Conservation (phyloP, 37 sponge, comb jelly and placozoan genomes). For the Bolinopsis microptera region DNA sequence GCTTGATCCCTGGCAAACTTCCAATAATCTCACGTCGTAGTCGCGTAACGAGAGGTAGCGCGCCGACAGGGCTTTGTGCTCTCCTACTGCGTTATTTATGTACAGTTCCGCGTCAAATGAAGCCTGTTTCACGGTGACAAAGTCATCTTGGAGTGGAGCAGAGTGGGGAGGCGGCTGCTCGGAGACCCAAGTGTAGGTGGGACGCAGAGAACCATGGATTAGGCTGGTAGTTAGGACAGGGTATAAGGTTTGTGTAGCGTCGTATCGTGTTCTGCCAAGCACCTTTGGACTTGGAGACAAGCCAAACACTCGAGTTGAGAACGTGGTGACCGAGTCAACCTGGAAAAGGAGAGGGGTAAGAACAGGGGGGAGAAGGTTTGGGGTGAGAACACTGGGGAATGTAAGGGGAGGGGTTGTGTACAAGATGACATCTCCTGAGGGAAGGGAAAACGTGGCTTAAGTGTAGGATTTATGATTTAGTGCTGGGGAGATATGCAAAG, state of each 20-base stretch:
- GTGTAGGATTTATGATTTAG: no score
- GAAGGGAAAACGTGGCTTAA: no score
- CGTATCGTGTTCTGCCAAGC: neutral
- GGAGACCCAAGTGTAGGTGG: slow-evolving; percentile 1
- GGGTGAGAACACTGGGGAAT: no score
- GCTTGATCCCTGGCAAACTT: neutral
- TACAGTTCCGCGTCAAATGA: slow-evolving; percentile 63
- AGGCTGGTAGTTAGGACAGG: neutral
- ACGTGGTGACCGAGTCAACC: slow-evolving; percentile 41
- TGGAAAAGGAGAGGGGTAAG: no score
- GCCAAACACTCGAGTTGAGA: slow-evolving; percentile 40
- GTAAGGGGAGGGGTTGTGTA: no score
- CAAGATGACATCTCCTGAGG: no score
- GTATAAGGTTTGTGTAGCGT: slow-evolving; percentile 46
- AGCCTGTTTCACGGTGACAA: slow-evolving; percentile 42
- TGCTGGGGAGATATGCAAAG: no score
- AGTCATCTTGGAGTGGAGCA: neutral
- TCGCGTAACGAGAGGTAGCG: slow-evolving; percentile 25
- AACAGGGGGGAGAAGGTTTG: no score
- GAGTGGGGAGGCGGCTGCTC: neutral
- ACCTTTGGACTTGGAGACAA: neutral
- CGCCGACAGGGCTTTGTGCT: neutral
- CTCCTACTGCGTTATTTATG: neutral
- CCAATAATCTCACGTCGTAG: slow-evolving; percentile 49
- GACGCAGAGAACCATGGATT: slow-evolving; percentile 19